Evolutionary conservation across 2,888 invertebrate species (phyloP).

Genomic region (Cepaea hortensis): DNA sequence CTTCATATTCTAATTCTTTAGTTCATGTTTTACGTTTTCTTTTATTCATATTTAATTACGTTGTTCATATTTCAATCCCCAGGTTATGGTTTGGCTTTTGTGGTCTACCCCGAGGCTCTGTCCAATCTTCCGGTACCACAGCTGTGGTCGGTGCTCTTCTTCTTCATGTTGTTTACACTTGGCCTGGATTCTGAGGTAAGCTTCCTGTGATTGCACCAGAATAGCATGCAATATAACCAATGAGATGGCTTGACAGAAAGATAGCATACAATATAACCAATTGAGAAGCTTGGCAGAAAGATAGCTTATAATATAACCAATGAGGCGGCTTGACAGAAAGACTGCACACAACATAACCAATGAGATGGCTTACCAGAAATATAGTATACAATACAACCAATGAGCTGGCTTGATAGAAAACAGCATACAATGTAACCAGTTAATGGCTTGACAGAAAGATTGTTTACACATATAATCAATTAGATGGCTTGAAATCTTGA

Average conservation of each 20-base stretch:
- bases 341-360: too few species aligned
- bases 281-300: neutral
- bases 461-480: too few species aligned
- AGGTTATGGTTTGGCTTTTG: conserved; percentile 79
- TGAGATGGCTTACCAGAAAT: too few species aligned
- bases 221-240: neutral
- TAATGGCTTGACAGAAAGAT: too few species aligned
- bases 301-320: neutral
- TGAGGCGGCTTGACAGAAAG: too few species aligned
- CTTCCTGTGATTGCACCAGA: neutral
- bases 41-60: neutral
- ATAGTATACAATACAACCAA: too few species aligned
- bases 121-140: conserved; percentile 68
- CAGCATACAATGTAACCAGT: too few species aligned
- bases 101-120: conserved; percentile 73
- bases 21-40: too few species aligned
- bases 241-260: neutral
- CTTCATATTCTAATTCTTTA: too few species aligned
- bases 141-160: conserved; percentile 72
- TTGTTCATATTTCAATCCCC: conserved; percentile 33
- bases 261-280: neutral
- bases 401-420: too few species aligned
- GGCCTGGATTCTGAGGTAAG: conserved; percentile 57
- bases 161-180: conserved; percentile 73
- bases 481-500: too few species aligned